phyloP scores from a whole-genome alignment of 2,797 vertebrate genomes.

The Schizopygopsis malacanthus region DNA sequence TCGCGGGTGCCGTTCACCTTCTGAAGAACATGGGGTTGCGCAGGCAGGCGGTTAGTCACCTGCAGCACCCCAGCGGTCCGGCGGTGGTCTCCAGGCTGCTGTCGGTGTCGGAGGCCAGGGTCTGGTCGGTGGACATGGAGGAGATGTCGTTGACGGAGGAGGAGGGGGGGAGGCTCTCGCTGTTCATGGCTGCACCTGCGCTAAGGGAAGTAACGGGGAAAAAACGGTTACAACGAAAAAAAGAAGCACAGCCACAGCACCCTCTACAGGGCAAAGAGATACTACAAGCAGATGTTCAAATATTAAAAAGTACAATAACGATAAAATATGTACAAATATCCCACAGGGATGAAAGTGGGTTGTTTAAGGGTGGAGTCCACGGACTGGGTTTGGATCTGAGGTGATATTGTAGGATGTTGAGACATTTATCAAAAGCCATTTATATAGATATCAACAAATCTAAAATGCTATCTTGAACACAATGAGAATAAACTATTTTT shows the following conservation, averaged over 20 bases:
- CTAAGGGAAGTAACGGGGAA: conserved; percentile 94
- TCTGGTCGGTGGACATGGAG: conserved; percentile 99
- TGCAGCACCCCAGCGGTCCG: conserved; percentile 99
- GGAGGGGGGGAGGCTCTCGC: conserved; percentile 98
- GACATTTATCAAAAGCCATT: neutral
- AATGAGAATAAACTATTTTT: neutral
- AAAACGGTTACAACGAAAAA: conserved; percentile 87
- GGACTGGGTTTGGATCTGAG: neutral
- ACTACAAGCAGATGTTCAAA: neutral
- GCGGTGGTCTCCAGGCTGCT: conserved; percentile 99
- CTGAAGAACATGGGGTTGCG: conserved; percentile 99
- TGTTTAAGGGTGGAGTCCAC: conserved; percentile 38
- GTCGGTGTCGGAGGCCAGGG: conserved; percentile 99
- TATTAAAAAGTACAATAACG: neutral
- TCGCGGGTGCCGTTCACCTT: conserved; percentile 82
- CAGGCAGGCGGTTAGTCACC: conserved; percentile 99
- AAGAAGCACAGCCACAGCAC: conserved; percentile 34
- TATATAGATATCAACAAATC: neutral
- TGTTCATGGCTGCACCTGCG: conserved; percentile 99
- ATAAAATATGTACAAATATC: neutral
- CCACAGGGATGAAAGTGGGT: neutral
- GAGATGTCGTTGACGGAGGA: conserved; percentile 99
- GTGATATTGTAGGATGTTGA: neutral
- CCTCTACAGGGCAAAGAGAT: neutral
- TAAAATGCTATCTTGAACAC: neutral